These are phyloP conservation scores for Craniophora ligustri DNA, from an alignment of 2,888 invertebrate genomes.

Conservation along the genomic window DNA sequence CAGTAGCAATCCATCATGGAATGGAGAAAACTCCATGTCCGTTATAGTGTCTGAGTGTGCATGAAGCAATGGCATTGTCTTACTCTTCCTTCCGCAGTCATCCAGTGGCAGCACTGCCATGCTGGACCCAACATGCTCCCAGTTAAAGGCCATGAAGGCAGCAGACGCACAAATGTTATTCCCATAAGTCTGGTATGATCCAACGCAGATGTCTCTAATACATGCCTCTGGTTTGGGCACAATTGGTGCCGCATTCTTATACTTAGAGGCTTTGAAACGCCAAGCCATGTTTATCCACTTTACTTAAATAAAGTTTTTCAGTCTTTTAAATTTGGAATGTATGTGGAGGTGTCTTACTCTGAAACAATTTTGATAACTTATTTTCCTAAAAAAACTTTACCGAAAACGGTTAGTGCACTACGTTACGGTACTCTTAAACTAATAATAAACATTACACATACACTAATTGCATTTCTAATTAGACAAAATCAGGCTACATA, in stretches of 20 bases:
- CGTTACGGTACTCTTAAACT: conserved; percentile 47
- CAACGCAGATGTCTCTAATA: conserved; percentile 96
- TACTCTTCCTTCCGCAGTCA: conserved; percentile 96
- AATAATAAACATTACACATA: conserved; percentile 51
- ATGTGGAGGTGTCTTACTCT: conserved; percentile 58
- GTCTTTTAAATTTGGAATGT: conserved; percentile 86
- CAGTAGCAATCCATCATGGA: conserved; percentile 96
- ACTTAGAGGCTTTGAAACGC: conserved; percentile 99
- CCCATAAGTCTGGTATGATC: conserved; percentile 97
- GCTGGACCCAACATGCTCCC: conserved; percentile 97
- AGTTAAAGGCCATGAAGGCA: conserved; percentile 98
- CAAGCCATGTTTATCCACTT: conserved; percentile 92
- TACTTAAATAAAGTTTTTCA: conserved; percentile 72
- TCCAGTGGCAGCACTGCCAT: conserved; percentile 96
- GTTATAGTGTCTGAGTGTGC: conserved; percentile 97
- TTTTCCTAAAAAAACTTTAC: conserved; percentile 4
- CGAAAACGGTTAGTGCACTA: conserved; percentile 19
- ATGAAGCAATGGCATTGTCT: conserved; percentile 95
- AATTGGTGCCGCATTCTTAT: conserved; percentile 99
- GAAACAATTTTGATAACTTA: conserved; percentile 55
- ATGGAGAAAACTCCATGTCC: conserved; percentile 98
- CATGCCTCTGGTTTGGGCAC: conserved; percentile 98
- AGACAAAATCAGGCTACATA: conserved; percentile 48
- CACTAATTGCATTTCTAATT: conserved; percentile 56
- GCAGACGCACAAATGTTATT: conserved; percentile 98